These are phyloP conservation scores for Pelusios castaneus DNA, from an alignment of 2,113 vertebrate species.

Conservation along the genomic window DNA sequence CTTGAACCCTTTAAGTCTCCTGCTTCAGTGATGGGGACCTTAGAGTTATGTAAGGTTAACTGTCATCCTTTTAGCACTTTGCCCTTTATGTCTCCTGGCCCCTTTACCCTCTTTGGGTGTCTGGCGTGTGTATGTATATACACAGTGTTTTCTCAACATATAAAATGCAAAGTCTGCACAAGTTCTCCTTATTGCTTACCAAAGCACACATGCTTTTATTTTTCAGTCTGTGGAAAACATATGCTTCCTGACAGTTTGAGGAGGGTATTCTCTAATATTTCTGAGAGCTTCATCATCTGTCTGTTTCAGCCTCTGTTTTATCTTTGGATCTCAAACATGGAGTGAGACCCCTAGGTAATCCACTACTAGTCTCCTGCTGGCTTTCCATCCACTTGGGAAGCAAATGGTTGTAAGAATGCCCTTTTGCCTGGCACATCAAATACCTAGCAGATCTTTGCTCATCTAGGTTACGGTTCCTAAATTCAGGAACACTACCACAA, in stretches of 20 bases:
- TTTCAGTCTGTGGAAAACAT: background rate
- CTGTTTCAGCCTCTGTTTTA: slow-evolving; percentile 27
- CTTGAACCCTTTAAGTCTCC: accelerated
- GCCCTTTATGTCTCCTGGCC: accelerated
- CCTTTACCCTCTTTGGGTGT: background rate
- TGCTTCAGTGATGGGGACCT: background rate
- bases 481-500: slow-evolving; percentile 68
- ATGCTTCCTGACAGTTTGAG: slow-evolving; percentile 19
- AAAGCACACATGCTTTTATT: background rate
- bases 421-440: slow-evolving; percentile 78
- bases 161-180: background rate
- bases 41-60: background rate
- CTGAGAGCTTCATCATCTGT: slow-evolving; percentile 51
- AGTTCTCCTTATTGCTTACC: background rate
- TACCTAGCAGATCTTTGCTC: slow-evolving; percentile 72
- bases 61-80: background rate
- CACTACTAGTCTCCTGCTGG: slow-evolving; percentile 64
- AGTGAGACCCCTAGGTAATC: slow-evolving; percentile 55
- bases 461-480: slow-evolving; percentile 65
- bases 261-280: slow-evolving; percentile 44
- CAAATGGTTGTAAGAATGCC: slow-evolving; percentile 67
- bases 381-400: slow-evolving; percentile 71
- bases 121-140: accelerated
- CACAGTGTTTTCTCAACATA: accelerated
- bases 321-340: background rate